Conservation (phyloP, 2,888 invertebrate species). For the Tortrix viridana region DNA sequence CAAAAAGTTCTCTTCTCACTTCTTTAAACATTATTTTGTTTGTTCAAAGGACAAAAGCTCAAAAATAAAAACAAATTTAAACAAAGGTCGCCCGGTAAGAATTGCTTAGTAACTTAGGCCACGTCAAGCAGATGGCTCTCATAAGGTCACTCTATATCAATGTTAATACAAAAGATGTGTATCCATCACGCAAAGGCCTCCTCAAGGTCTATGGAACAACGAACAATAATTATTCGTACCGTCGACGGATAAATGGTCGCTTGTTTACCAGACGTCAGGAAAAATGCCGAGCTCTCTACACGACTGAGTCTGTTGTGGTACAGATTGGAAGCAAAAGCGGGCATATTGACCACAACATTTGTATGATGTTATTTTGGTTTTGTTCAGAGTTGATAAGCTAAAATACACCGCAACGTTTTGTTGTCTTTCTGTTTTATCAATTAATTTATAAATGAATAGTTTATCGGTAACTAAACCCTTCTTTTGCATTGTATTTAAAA, state of each 20-base stretch:
- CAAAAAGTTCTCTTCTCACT: no score
- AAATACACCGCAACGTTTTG: no score
- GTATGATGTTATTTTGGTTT: no score
- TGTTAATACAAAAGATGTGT: no score
- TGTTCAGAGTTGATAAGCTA: no score
- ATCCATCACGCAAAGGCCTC: no score
- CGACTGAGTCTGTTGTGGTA: conserved; percentile 48
- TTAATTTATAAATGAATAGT: no score
- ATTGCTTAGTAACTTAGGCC: not conserved
- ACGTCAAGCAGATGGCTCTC: not conserved
- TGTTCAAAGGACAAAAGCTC: not conserved
- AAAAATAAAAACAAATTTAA: not conserved
- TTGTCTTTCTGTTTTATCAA: no score
- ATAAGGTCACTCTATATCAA: no score
- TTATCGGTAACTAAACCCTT: no score
- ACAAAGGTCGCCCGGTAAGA: not conserved
- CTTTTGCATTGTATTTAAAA: no score
- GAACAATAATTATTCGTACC: conserved; percentile 49
- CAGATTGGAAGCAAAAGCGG: conserved; percentile 43
- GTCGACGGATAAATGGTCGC: conserved; percentile 56
- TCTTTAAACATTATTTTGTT: no score
- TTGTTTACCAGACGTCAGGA: conserved; percentile 59
- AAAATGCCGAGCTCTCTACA: conserved; percentile 59
- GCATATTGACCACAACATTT: not conserved
- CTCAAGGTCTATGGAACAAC: conserved; percentile 23